These are phyloP conservation scores for Protomyctophum bolini DNA, from an alignment of 2,113 vertebrate genomes.

Conservation along the genomic window DNA sequence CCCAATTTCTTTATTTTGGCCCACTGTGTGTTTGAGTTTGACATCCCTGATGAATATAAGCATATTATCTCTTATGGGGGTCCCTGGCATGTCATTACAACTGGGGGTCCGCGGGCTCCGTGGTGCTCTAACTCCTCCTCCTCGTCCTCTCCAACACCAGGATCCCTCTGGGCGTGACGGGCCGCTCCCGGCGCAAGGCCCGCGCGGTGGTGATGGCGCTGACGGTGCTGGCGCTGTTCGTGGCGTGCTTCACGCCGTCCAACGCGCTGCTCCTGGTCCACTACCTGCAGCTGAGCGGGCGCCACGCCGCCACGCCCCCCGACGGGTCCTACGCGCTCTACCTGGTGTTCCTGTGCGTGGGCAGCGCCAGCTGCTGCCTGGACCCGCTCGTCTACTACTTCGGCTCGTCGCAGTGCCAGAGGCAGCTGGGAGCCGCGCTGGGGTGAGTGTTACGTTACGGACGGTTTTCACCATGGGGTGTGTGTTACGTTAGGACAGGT, in stretches of 20 bases:
- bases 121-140: too few species aligned
- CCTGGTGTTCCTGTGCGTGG: conserved; percentile 86
- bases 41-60: too few species aligned
- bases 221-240: conserved; percentile 87
- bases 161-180: conserved; percentile 45
- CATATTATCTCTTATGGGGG: too few species aligned
- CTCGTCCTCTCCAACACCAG: background rate
- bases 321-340: conserved; percentile 87
- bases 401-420: conserved; percentile 91
- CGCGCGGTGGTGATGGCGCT: conserved; percentile 84
- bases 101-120: too few species aligned
- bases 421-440: conserved; percentile 77
- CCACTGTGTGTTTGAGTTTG: too few species aligned
- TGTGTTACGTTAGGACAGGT: too few species aligned
- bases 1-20: too few species aligned
- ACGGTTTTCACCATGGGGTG: too few species aligned
- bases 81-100: too few species aligned
- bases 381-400: conserved; percentile 95
- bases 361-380: conserved; percentile 90
- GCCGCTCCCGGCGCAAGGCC: conserved; percentile 75
- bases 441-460: conserved; percentile 26
- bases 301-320: background rate
- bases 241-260: conserved; percentile 90
- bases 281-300: conserved; percentile 74
- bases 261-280: conserved; percentile 87